phyloP scores from a whole-genome alignment of 2,113 vertebrate genomes.

The Poeciliopsis retropinna region DNA sequence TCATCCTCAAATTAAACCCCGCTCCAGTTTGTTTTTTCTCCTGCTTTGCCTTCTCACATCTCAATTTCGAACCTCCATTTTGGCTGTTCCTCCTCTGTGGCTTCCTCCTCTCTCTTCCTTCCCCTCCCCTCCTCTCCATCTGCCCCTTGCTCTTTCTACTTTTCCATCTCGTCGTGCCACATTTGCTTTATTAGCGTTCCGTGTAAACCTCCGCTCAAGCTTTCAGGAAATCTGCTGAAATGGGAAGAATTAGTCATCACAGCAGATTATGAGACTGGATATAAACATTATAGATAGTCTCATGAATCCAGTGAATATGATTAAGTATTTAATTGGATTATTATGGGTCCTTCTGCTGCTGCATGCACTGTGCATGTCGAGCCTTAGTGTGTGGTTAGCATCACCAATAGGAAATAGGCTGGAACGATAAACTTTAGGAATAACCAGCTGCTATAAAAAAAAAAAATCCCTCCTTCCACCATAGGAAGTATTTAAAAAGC shows the following conservation, averaged over 20 bases:
- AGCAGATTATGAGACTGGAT: slow-evolving; percentile 7
- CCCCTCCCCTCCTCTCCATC: slow-evolving; percentile 23
- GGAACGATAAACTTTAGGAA: background rate
- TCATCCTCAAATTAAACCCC: background rate
- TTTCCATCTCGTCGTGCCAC: background rate
- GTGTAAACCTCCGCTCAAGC: background rate
- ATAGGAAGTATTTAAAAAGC: background rate
- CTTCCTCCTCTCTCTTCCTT: slow-evolving; percentile 12
- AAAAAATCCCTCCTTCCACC: background rate
- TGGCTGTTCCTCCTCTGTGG: slow-evolving; percentile 1
- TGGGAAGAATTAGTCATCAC: slow-evolving; percentile 27
- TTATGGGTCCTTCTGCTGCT: slow-evolving; percentile 6
- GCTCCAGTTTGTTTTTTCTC: background rate
- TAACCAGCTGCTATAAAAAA: background rate
- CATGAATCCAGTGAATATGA: slow-evolving; percentile 15
- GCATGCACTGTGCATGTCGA: background rate
- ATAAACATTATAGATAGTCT: slow-evolving; percentile 23
- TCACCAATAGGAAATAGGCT: background rate
- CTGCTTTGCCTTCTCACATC: background rate
- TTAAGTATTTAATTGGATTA: slow-evolving; percentile 15
- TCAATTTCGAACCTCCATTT: background rate
- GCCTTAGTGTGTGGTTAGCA: background rate
- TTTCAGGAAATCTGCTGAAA: slow-evolving; percentile 22
- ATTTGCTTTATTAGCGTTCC: slow-evolving; percentile 16
- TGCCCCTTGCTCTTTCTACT: background rate